phyloP scores from a whole-genome alignment of 2,888 invertebrate genomes.

The Chrysina gloriosa region DNA sequence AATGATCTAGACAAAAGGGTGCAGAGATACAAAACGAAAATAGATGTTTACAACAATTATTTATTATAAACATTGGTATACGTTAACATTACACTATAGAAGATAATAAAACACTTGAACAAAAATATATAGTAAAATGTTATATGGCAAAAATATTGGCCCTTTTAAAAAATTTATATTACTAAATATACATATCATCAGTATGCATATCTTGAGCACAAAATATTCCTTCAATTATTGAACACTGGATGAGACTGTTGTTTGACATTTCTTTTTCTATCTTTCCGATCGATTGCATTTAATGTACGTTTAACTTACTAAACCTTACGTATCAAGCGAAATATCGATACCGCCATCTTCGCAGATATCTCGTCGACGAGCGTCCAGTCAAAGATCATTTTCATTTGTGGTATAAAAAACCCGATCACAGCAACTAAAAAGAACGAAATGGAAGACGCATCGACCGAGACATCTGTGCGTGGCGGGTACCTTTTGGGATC shows the following conservation, averaged over 20 bases:
- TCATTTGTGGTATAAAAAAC: conserved; percentile 11
- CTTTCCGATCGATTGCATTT: background rate
- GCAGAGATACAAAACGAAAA: background rate
- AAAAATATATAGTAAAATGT: conserved; percentile 33
- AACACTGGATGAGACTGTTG: conserved; percentile 11
- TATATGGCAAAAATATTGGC: conserved; percentile 41
- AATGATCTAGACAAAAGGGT: too few species aligned
- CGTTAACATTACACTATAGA: conserved; percentile 39
- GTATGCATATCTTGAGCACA: conserved; percentile 35
- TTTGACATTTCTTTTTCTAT: too few species aligned
- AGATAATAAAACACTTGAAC: conserved; percentile 42
- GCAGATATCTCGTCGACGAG: background rate
- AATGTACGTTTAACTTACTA: background rate
- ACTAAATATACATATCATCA: conserved; percentile 5
- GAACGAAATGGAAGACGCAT: conserved; percentile 2
- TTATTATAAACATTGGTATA: conserved; percentile 45
- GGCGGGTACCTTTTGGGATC: background rate
- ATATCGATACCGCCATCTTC: background rate
- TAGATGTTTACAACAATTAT: conserved; percentile 38
- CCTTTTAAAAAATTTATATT: conserved; percentile 16
- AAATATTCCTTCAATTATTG: conserved; percentile 21
- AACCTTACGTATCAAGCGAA: conserved; percentile 16
- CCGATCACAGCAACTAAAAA: conserved; percentile 24
- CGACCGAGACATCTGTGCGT: background rate
- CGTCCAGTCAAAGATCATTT: conserved; percentile 8